These are phyloP conservation scores for Idris sp. DNA, from an alignment of 1,140 invertebrate genomes.

Conservation along the genomic window DNA sequence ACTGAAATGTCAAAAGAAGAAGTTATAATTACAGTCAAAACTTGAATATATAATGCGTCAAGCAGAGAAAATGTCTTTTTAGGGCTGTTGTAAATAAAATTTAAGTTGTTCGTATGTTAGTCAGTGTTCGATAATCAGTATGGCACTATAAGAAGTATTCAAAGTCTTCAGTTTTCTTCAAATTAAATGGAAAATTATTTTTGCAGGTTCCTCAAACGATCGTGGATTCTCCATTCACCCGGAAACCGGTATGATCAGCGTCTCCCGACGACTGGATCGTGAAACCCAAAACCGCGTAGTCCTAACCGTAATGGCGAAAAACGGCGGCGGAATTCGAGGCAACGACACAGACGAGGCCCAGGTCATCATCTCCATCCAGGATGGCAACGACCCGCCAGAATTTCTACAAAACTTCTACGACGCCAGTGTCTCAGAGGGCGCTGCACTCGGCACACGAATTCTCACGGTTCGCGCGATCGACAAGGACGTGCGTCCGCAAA, in stretches of 20 bases:
- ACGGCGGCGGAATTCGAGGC: constrained; percentile 92
- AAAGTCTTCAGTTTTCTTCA: too few relatives aligned
- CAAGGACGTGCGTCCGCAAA: constrained; percentile 93
- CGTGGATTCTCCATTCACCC: constrained; percentile 93
- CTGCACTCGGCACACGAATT: constrained; percentile 84
- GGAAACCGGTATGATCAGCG: constrained; percentile 89
- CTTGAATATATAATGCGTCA: too few relatives aligned
- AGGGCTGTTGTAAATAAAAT: too few relatives aligned
- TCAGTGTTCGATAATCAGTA: too few relatives aligned
- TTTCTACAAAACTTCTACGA: constrained; percentile 89
- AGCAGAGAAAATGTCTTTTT: too few relatives aligned
- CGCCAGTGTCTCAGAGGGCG: constrained; percentile 87
- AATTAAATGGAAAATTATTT: too few relatives aligned
- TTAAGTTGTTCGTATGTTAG: too few relatives aligned
- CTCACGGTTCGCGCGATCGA: constrained; percentile 91
- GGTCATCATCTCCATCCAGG: constrained; percentile 94
- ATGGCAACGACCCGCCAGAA: constrained; percentile 96
- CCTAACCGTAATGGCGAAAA: constrained; percentile 95
- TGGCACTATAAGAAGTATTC: too few relatives aligned
- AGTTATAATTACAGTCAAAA: too few relatives aligned
- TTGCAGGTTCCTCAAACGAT: constrained; percentile 88
- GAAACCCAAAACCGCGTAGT: constrained; percentile 94
- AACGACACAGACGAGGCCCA: constrained; percentile 97
- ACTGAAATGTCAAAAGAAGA: too few relatives aligned
- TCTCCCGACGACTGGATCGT: constrained; percentile 89